A percentile compares a stretch with the other conserved stretches of the same genome.
phyloP scores from a whole-genome alignment of 2,797 vertebrate species.

The Danio albolineatus region DNA sequence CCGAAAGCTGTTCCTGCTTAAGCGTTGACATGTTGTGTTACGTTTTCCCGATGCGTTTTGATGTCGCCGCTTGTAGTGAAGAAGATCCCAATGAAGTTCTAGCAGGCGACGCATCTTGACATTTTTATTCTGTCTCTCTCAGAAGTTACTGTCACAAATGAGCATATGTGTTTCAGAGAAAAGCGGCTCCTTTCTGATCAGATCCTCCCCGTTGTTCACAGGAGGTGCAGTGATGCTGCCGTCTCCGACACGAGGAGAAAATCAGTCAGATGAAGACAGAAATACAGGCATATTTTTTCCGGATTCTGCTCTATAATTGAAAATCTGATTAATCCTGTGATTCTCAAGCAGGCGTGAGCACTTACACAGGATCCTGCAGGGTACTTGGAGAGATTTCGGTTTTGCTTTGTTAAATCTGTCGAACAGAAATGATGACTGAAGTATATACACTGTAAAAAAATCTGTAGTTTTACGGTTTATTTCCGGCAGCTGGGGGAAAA shows the following conservation, averaged over 20 bases:
- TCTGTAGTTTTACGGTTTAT: too few species aligned
- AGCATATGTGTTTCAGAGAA: conserved; percentile 33
- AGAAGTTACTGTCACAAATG: conserved; percentile 50
- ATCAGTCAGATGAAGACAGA: conserved; percentile 10
- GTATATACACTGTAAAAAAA: too few species aligned
- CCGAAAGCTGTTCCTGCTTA: conserved; percentile 25
- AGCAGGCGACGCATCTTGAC: conserved; percentile 38
- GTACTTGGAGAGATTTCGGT: not conserved
- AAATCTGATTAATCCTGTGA: conserved; percentile 57
- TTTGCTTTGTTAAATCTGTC: not conserved
- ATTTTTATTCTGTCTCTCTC: conserved; percentile 45
- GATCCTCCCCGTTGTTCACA: not conserved
- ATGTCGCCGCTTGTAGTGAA: conserved; percentile 26
- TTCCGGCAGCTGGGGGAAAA: too few species aligned
- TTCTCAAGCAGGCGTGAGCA: conserved; percentile 18
- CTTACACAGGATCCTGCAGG: conserved; percentile 11
- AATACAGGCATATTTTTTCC: not conserved
- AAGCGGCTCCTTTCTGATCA: conserved; percentile 34
- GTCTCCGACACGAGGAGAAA: conserved; percentile 54
- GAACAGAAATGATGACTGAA: not conserved
- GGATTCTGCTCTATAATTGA: conserved; percentile 54
- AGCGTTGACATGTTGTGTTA: conserved; percentile 45
- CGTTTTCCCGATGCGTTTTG: conserved; percentile 35
- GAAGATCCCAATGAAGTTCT: conserved; percentile 46
- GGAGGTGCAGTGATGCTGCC: conserved; percentile 7